Evolutionary conservation across 2,113 vertebrate species (phyloP).

Genomic region (Dicaeum eximium): DNA sequence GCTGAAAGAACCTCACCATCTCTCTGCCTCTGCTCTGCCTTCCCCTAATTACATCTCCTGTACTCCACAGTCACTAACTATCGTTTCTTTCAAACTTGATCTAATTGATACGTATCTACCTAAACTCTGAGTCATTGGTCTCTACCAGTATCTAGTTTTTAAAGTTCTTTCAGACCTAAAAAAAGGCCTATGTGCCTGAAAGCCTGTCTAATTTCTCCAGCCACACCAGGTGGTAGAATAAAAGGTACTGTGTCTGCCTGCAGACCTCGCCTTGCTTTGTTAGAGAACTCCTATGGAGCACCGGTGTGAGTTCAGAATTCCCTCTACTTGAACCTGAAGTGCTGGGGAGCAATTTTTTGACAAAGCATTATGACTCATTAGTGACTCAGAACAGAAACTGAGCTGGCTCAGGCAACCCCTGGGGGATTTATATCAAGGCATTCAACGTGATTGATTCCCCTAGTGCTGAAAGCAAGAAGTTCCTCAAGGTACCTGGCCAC

Average conservation of each 20-base stretch:
- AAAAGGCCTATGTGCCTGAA: neutral
- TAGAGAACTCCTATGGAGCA: constrained; percentile 43
- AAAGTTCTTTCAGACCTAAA: constrained; percentile 5
- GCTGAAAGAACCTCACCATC: neutral
- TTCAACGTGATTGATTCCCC: constrained; percentile 11
- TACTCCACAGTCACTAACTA: neutral
- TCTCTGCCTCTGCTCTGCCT: neutral
- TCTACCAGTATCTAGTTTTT: neutral
- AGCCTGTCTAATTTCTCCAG: constrained; percentile 30
- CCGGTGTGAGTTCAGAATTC: constrained; percentile 38
- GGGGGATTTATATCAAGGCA: constrained; percentile 22
- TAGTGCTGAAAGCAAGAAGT: neutral
- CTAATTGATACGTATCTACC: constrained; percentile 14
- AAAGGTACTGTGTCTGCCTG: constrained; percentile 36
- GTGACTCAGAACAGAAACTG: constrained; percentile 34
- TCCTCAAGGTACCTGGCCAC: neutral
- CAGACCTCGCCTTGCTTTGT: constrained; percentile 43
- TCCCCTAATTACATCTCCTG: neutral
- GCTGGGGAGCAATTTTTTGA: constrained; percentile 45
- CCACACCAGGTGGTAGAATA: constrained; percentile 44
- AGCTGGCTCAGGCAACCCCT: neutral
- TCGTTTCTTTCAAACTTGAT: neutral
- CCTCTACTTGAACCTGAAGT: constrained; percentile 42
- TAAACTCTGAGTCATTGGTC: constrained; percentile 6
- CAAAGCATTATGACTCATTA: constrained; percentile 57